A percentile compares a stretch with the other conserved stretches of the same genome.
Conservation (phyloP, 2,113 vertebrate genomes). For the Clarias batrachus region DNA sequence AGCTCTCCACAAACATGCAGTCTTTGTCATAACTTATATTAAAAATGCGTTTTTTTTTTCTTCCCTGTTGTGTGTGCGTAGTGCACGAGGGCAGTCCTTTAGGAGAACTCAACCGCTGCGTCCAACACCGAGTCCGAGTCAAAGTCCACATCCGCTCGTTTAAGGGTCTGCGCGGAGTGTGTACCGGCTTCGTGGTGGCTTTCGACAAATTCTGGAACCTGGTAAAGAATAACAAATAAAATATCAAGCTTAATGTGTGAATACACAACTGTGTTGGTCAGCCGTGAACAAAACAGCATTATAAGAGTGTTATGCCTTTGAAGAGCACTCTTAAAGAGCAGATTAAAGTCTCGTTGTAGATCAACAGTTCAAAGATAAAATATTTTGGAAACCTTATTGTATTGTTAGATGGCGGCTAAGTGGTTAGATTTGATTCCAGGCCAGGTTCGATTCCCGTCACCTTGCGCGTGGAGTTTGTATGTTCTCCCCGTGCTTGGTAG, state of each 20-base stretch:
- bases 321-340: neutral
- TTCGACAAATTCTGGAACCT: conserved; percentile 99
- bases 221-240: conserved; percentile 68
- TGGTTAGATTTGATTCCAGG: too few relatives aligned
- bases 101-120: conserved; percentile 88
- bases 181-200: conserved; percentile 90
- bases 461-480: too few relatives aligned
- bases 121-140: conserved; percentile 85
- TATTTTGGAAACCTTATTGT: neutral
- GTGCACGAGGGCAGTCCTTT: conserved; percentile 90
- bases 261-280: neutral
- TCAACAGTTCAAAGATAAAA: neutral
- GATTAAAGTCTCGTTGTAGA: neutral
- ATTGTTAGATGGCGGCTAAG: too few relatives aligned
- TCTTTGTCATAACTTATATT: too few relatives aligned
- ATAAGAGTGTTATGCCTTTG: neutral
- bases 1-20: too few relatives aligned
- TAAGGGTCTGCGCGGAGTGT: conserved; percentile 93
- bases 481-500: too few relatives aligned
- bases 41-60: too few relatives aligned
- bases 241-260: neutral
- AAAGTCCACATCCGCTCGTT: conserved; percentile 95
- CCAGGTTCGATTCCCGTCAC: too few relatives aligned
- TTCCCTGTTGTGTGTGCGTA: conserved; percentile 50
- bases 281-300: neutral